phyloP scores from a whole-genome alignment of 1,140 invertebrate species.

The Meloidogyne chitwoodi region DNA sequence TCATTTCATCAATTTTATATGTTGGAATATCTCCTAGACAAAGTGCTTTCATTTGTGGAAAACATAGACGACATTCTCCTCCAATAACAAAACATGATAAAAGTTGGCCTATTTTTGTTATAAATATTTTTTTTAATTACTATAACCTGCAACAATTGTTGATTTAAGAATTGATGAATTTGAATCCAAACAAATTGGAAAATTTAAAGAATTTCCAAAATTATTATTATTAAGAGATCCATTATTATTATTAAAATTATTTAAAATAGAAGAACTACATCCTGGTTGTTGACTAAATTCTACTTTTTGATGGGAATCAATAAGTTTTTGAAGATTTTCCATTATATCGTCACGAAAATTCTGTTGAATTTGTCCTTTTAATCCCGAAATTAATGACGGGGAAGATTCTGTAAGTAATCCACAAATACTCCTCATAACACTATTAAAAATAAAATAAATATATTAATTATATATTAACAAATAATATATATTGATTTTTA shows the following conservation, averaged over 20 bases:
- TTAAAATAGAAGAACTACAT: constrained; percentile 2
- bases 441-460: too few species aligned
- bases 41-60: constrained; percentile 13
- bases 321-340: constrained; percentile 20
- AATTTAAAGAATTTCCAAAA: not conserved
- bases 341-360: constrained; percentile 3
- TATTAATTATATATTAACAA: too few species aligned
- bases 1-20: constrained; percentile 16
- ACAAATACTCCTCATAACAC: not conserved
- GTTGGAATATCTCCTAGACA: constrained; percentile 18
- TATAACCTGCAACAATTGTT: constrained; percentile 2
- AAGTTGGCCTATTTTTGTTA: not conserved
- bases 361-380: not conserved
- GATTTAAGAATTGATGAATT: constrained; percentile 9
- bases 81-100: constrained; percentile 21
- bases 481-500: too few species aligned
- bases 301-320: constrained; percentile 6
- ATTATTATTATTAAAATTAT: not conserved
- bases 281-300: constrained; percentile 5
- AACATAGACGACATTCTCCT: constrained; percentile 13
- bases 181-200: not conserved
- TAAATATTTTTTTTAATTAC: not conserved
- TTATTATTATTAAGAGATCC: not conserved
- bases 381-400: not conserved
- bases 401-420: not conserved